phyloP scores from a whole-genome alignment of 2,113 vertebrate species.

The Aspiorhynchus laticeps region DNA sequence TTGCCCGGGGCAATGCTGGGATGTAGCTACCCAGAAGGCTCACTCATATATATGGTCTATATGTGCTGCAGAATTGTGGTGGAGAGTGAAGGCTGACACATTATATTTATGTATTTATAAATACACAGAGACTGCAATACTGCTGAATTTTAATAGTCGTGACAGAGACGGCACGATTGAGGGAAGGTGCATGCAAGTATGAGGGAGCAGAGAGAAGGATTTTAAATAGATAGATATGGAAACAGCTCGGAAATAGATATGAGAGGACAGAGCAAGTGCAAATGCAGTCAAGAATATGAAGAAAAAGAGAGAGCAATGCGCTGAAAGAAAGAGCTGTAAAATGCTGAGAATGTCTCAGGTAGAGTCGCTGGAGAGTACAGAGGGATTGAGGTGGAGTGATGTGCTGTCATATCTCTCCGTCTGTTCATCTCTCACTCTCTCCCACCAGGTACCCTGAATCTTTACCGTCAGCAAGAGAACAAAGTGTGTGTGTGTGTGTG shows the following conservation, averaged over 20 bases:
- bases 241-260: conserved; percentile 14
- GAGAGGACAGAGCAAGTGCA: conserved; percentile 5
- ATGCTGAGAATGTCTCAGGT: conserved; percentile 57
- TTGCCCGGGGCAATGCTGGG: not conserved
- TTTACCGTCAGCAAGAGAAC: conserved; percentile 52
- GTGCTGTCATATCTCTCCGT: conserved; percentile 70
- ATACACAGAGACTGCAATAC: not conserved
- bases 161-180: not conserved
- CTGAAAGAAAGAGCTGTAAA: conserved; percentile 33
- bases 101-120: conserved; percentile 20
- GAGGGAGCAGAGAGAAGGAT: not conserved
- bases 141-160: conserved; percentile 19
- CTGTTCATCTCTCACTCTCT: conserved; percentile 70
- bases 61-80: not conserved
- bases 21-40: not conserved
- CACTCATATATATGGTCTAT: not conserved
- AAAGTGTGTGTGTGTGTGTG: conserved; percentile 20
- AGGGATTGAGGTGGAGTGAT: conserved; percentile 61
- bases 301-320: not conserved
- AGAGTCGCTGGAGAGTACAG: conserved; percentile 61
- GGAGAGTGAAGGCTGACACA: conserved; percentile 4
- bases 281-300: conserved; percentile 25
- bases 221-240: conserved; percentile 36
- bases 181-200: not conserved
- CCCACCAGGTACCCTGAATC: conserved; percentile 27